Percentiles rank a stretch among this genome's conserved stretches.
Conservation (phyloP, 2,113 vertebrate species). For the Burhinus oedicnemus region DNA sequence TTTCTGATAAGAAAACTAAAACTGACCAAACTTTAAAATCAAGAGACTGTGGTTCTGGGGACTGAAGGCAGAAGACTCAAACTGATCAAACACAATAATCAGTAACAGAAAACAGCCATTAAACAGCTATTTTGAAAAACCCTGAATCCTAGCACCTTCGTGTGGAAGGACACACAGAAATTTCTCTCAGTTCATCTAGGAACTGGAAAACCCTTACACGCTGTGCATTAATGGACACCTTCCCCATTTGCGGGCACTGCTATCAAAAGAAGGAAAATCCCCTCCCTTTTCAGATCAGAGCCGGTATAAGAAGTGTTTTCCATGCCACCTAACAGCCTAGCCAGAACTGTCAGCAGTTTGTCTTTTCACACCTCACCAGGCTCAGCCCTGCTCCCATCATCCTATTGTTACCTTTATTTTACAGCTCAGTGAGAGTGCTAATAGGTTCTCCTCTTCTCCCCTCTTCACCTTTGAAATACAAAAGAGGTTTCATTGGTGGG, state of each 20-base stretch:
- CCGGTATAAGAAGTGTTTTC: neutral
- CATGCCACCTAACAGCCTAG: neutral
- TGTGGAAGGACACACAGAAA: accelerated
- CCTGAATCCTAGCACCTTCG: neutral
- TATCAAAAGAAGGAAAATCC: neutral
- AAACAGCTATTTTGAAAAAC: neutral
- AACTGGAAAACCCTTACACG: neutral
- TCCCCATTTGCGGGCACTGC: neutral
- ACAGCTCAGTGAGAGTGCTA: constrained; percentile 72
- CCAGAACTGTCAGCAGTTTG: neutral
- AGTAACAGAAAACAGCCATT: neutral
- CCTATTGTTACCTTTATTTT: constrained; percentile 64
- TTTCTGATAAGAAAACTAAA: neutral
- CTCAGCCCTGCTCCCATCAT: neutral
- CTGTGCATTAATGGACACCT: neutral
- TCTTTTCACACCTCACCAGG: neutral
- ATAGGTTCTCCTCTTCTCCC: constrained; percentile 32
- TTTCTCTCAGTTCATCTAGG: neutral
- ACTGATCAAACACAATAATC: too few relatives aligned
- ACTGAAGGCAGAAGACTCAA: neutral
- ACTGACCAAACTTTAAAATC: neutral
- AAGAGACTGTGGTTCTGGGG: neutral
- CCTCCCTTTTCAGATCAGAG: neutral
- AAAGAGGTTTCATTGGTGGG: neutral
- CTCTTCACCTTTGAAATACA: neutral